Evolutionary conservation across 2,797 vertebrate genomes (phyloP).

Genomic region (Luscinia luscinia): DNA sequence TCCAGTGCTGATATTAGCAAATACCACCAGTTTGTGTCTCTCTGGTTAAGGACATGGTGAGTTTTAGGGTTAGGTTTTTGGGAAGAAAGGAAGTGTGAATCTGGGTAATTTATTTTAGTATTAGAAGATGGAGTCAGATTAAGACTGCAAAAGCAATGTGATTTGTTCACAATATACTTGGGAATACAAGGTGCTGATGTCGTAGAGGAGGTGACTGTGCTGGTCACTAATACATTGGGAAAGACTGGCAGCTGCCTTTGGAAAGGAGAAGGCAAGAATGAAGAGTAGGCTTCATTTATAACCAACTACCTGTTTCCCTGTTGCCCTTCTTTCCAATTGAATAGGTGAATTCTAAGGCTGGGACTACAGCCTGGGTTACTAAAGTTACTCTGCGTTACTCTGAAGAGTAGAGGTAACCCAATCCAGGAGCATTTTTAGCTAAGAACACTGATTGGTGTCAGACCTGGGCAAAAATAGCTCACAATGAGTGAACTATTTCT

Average conservation of each 20-base stretch:
- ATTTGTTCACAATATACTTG: neutral
- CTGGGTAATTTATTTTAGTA: neutral
- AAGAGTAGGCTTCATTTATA: neutral
- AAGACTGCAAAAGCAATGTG: rapidly evolving
- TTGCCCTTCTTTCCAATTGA: neutral
- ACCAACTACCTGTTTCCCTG: neutral
- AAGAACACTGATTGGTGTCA: neutral
- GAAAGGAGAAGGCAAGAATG: neutral
- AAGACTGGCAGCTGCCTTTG: neutral
- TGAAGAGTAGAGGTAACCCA: neutral
- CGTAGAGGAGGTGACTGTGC: neutral
- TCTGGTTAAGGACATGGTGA: neutral
- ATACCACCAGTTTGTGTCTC: neutral
- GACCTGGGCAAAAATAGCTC: neutral
- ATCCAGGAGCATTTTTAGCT: neutral
- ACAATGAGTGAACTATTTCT: neutral
- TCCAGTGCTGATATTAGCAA: neutral
- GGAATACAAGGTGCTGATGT: neutral
- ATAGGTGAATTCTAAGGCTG: neutral
- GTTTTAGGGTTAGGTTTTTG: neutral
- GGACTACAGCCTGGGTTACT: neutral
- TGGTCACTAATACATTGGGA: neutral
- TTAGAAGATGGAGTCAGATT: neutral
- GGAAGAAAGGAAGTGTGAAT: neutral
- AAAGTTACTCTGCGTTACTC: neutral